These are phyloP conservation scores for Xanthostigma xanthostigma DNA, from an alignment of 2,888 invertebrate genomes.

Conservation along the genomic window DNA sequence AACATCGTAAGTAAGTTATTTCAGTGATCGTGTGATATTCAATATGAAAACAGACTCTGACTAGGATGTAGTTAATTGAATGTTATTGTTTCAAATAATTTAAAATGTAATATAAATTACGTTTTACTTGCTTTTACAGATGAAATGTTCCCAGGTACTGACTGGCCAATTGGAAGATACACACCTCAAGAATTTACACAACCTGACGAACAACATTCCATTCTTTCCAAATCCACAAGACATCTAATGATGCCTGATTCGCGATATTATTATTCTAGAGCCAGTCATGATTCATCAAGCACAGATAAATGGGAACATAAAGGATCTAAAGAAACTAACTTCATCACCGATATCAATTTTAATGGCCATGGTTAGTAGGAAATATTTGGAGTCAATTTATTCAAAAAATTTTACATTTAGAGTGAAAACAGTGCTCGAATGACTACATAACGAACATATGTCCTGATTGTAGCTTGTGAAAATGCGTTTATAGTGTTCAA, in stretches of 20 bases:
- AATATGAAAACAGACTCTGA: no score
- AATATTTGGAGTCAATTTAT: background rate
- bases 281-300: background rate
- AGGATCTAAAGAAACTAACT: background rate
- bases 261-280: slow-evolving; percentile 43
- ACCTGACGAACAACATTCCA: slow-evolving; percentile 57
- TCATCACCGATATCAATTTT: slow-evolving; percentile 5
- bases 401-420: no score
- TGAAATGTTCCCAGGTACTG: slow-evolving; percentile 54
- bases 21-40: no score
- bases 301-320: background rate
- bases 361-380: slow-evolving; percentile 3
- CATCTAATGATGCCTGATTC: slow-evolving; percentile 57
- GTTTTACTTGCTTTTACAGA: slow-evolving; percentile 29
- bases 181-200: slow-evolving; percentile 67
- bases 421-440: no score
- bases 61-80: no score
- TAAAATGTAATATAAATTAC: slow-evolving; percentile 14
- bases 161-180: slow-evolving; percentile 60
- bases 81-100: background rate
- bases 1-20: no score
- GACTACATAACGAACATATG: no score
- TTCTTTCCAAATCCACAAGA: slow-evolving; percentile 62
- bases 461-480: no score
- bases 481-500: no score